Percentiles rank a stretch among this genome's conserved stretches.
phyloP scores from a whole-genome alignment of 1,140 invertebrate genomes.

The Zaprionus inermis region DNA sequence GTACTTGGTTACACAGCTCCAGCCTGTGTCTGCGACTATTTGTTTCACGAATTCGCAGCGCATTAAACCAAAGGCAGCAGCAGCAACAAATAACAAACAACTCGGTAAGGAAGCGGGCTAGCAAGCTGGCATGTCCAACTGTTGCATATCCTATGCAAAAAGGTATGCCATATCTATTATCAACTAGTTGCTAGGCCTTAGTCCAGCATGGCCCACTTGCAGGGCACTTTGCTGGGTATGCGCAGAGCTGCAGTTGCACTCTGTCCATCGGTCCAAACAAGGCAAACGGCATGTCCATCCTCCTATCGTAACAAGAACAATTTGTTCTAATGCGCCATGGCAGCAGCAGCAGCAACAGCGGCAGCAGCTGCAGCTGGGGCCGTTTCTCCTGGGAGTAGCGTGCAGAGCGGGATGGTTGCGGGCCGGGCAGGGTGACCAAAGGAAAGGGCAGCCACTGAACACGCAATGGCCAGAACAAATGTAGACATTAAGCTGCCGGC shows the following conservation, averaged over 20 bases:
- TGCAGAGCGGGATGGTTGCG: background rate
- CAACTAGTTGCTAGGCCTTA: background rate
- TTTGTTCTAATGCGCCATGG: conserved; percentile 79
- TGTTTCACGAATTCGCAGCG: conserved; percentile 78
- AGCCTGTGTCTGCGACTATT: conserved; percentile 64
- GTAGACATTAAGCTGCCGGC: conserved; percentile 75
- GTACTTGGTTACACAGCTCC: conserved; percentile 50
- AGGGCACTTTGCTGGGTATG: conserved; percentile 21
- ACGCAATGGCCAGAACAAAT: conserved; percentile 80
- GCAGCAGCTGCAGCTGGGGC: conserved; percentile 33
- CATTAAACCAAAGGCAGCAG: conserved; percentile 55
- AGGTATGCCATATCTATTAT: background rate
- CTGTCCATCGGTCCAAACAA: conserved; percentile 77
- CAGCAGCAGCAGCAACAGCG: conserved; percentile 52
- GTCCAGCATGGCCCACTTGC: background rate
- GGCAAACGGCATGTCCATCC: conserved; percentile 77
- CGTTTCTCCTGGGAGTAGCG: conserved; percentile 15
- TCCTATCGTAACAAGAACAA: conserved; percentile 81
- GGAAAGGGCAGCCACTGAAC: conserved; percentile 75
- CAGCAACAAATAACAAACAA: conserved; percentile 33
- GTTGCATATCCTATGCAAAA: conserved; percentile 9
- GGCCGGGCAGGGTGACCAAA: conserved; percentile 21
- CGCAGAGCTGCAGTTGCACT: conserved; percentile 61
- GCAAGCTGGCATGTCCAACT: conserved; percentile 3
- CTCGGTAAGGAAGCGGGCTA: background rate